Base-by-base conservation (phyloP, 2,113 vertebrate species). In the Edolisoma coerulescens region DNA sequence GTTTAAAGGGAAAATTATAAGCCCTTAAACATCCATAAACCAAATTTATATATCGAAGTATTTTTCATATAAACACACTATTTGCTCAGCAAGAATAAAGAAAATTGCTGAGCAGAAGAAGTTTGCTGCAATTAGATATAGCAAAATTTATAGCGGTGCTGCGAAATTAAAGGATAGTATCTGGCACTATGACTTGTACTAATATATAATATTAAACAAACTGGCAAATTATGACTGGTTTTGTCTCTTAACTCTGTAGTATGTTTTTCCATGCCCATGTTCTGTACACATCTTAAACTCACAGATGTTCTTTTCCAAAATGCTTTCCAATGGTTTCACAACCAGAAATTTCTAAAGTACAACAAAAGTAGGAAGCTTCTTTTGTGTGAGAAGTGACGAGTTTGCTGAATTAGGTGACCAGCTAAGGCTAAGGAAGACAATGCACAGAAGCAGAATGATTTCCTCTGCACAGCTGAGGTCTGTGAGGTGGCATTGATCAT, bases 341-440 rank as follows among this genome's bases (percentile, higher is more conserved):
- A 85, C 13, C 67, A 87, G 45, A 87, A 83, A 74, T 75, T 81
- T 78, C 49, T 94, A 49, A 88, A 75, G 68, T n/a, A 89, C 7
- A 95, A 97, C 95, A 97, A 95, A 97, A 95, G 92, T 60, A 96
- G 95, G 95, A 96, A 97, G 80, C 39, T 54, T 45, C 52, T 87
- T 95, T 67, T 93, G 79, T 83, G 63, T 86, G 35, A 90, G 56
- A 86, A 90, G 52, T 44, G 82, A 93, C 4, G 1, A 76, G n/a
- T 63, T 52, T 70, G 63, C 82, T 92, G 87, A 39, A 61, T 63
- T 67, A 83, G 16, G 64, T 39, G 90, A 92, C 63, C 17, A 59
- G 4, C 23, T 65, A 77, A 84, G 73, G 79, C 74, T 86, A 86
- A 90, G 59, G 47, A 90, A 94, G 52, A 96, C 90, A 96, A 96